phyloP scores from a whole-genome alignment of 1,140 invertebrate genomes.

The Drosophila gunungcola region DNA sequence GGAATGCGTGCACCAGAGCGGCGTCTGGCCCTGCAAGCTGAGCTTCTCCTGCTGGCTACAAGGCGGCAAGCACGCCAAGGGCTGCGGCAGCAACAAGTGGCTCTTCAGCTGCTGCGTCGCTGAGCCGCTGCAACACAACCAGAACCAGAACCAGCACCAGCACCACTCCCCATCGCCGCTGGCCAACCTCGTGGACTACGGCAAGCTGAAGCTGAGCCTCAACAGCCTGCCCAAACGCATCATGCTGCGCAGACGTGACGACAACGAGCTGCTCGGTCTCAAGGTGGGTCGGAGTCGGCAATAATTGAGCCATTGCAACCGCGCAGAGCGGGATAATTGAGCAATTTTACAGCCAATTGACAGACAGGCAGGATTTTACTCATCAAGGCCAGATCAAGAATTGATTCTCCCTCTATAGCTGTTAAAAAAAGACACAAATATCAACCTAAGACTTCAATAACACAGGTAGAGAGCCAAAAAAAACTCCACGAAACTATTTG shows the following conservation, averaged over 20 bases:
- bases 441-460: too few relatives aligned
- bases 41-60: slow-evolving; percentile 90
- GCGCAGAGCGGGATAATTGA: slow-evolving; percentile 21
- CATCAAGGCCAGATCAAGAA: neutral
- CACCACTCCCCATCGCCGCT: slow-evolving; percentile 85
- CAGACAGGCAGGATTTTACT: slow-evolving; percentile 1
- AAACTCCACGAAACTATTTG: too few relatives aligned
- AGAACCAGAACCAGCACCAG: slow-evolving; percentile 85
- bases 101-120: slow-evolving; percentile 89
- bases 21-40: slow-evolving; percentile 87
- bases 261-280: slow-evolving; percentile 67
- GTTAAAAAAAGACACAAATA: too few relatives aligned
- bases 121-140: slow-evolving; percentile 54
- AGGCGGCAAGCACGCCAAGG: slow-evolving; percentile 87
- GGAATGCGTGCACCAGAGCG: slow-evolving; percentile 86
- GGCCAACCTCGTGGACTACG: slow-evolving; percentile 73
- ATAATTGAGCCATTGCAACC: slow-evolving; percentile 22
- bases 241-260: slow-evolving; percentile 75
- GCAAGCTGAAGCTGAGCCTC: slow-evolving; percentile 62
- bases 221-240: slow-evolving; percentile 70
- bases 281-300: slow-evolving; percentile 51
- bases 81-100: slow-evolving; percentile 88
- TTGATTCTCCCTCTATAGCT: neutral
- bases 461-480: too few relatives aligned
- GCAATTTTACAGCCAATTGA: neutral